A percentile compares a stretch with the other conserved stretches of the same genome.
phyloP scores from a whole-genome alignment of 2,797 vertebrate species.

The Xiphorhynchus erythropygius region DNA sequence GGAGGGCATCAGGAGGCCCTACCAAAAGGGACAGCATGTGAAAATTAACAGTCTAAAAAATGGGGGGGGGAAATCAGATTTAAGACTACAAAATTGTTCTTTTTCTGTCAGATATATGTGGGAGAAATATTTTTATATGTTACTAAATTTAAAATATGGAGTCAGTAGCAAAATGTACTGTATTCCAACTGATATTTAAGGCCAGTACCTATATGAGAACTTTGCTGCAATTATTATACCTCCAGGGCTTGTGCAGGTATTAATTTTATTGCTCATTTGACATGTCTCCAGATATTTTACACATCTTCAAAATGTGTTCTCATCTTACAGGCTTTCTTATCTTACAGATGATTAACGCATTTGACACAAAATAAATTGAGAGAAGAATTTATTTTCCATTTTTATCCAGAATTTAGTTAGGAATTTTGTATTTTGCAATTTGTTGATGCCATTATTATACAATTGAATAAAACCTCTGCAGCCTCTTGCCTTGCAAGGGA shows the following conservation, averaged over 20 bases:
- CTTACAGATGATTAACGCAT: slow-evolving; percentile 19
- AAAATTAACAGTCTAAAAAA: slow-evolving; percentile 9
- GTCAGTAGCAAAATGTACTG: background rate
- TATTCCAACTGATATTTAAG: background rate
- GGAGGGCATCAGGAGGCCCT: background rate
- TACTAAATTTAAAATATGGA: background rate
- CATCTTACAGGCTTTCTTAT: slow-evolving; percentile 34
- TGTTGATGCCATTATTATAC: background rate
- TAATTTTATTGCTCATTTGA: slow-evolving; percentile 1
- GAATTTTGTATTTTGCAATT: background rate
- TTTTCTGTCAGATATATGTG: background rate
- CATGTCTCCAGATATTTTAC: background rate
- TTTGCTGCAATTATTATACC: background rate
- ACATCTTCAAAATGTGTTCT: slow-evolving; percentile 41
- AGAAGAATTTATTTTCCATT: slow-evolving; percentile 9
- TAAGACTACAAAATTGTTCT: background rate
- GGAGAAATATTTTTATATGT: slow-evolving; percentile 11
- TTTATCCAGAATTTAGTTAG: slow-evolving; percentile 18
- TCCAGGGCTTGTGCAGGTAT: background rate
- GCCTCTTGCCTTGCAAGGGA: background rate
- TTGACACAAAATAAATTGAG: slow-evolving; percentile 10
- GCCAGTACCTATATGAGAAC: background rate
- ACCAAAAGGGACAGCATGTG: background rate
- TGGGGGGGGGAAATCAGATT: background rate
- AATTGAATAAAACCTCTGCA: background rate